A percentile compares a stretch with the other conserved stretches of the same genome.
Conservation (phyloP, 2,797 vertebrate species). For the Danio aesculapii region DNA sequence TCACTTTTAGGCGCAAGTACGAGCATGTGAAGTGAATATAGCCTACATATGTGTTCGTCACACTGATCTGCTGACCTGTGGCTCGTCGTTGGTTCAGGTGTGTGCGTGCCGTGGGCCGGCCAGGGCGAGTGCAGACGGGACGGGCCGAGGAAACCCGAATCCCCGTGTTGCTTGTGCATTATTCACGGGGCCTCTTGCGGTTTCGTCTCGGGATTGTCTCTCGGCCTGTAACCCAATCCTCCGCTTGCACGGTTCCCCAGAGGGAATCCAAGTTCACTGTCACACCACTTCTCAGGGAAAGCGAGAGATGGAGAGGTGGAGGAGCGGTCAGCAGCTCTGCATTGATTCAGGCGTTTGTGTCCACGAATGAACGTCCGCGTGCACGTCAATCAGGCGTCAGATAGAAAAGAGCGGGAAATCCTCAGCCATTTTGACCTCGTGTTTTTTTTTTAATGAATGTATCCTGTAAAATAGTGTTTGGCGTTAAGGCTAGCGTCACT, state of each 20-base stretch:
- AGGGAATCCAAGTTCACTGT: conserved; percentile 71
- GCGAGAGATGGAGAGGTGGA: conserved; percentile 33
- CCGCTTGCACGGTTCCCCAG: conserved; percentile 65
- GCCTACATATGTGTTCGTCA: too few species aligned
- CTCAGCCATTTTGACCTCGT: not conserved
- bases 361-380: conserved; percentile 7
- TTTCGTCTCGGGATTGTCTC: conserved; percentile 74
- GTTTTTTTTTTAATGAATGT: not conserved
- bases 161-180: conserved; percentile 80
- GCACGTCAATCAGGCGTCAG: conserved; percentile 14
- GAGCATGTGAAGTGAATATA: too few species aligned
- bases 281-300: conserved; percentile 57
- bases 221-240: conserved; percentile 75
- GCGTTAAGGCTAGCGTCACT: not conserved
- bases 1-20: too few species aligned
- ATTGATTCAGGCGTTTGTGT: not conserved
- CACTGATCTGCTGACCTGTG: conserved; percentile 42
- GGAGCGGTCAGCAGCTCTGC: conserved; percentile 28
- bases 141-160: conserved; percentile 66
- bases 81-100: not conserved
- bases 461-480: not conserved
- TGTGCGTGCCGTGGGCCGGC: not conserved
- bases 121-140: conserved; percentile 13
- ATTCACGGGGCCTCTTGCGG: conserved; percentile 80
- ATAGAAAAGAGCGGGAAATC: conserved; percentile 12